A percentile compares a stretch with the other conserved stretches of the same genome.
Evolutionary conservation across 2,888 invertebrate species (phyloP).

Genomic region (Hyppa rectilinea): DNA sequence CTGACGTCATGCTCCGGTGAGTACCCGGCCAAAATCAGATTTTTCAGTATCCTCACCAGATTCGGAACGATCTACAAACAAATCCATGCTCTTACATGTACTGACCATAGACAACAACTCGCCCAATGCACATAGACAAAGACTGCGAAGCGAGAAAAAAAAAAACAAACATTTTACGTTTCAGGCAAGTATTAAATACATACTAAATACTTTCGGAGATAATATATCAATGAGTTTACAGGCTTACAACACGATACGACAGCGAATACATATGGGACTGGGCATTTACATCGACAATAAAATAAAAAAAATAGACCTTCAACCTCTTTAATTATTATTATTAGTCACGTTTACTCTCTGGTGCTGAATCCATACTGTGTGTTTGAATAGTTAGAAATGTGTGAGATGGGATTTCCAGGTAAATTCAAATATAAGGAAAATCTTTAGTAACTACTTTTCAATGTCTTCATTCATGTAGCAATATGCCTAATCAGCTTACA

Average conservation of each 20-base stretch:
- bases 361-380: conserved; percentile 69
- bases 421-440: conserved; percentile 1
- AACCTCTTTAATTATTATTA: conserved; percentile 59
- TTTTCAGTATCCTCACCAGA: conserved; percentile 99
- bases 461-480: neutral
- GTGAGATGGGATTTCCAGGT: conserved; percentile 46
- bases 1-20: conserved; percentile 99
- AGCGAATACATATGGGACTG: conserved; percentile 66
- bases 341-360: conserved; percentile 63
- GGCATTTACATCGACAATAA: conserved; percentile 56
- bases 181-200: conserved; percentile 70
- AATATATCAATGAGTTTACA: conserved; percentile 56
- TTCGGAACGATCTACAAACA: conserved; percentile 98
- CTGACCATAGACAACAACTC: conserved; percentile 50
- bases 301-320: conserved; percentile 52
- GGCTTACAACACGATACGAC: conserved; percentile 68
- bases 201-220: conserved; percentile 69
- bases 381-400: conserved; percentile 62
- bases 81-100: conserved; percentile 66
- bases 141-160: conserved; percentile 77
- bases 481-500: no score
- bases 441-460: neutral
- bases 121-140: conserved; percentile 76
- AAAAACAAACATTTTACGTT: conserved; percentile 60
- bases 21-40: conserved; percentile 99